phyloP scores from a whole-genome alignment of 2,797 vertebrate species.

The Moxostoma hubbsi region DNA sequence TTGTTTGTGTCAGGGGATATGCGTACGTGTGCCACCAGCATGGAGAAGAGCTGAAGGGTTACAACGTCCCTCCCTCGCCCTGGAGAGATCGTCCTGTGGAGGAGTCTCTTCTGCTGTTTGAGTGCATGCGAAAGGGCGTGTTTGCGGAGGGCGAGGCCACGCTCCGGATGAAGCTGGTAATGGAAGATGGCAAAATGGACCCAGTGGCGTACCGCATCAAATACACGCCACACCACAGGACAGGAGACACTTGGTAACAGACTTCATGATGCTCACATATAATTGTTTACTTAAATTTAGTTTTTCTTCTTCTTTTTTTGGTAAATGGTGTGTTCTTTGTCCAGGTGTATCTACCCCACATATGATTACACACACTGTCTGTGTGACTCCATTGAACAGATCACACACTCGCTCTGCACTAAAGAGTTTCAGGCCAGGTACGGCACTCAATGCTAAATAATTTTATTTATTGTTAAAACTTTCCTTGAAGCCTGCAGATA shows the following conservation, averaged over 20 bases:
- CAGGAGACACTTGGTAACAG: slow-evolving; percentile 78
- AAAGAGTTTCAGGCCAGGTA: slow-evolving; percentile 99
- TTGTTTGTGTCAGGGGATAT: slow-evolving; percentile 78
- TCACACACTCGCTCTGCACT: slow-evolving; percentile 97
- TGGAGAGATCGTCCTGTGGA: slow-evolving; percentile 91
- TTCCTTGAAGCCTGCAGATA: no score
- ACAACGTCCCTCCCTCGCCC: slow-evolving; percentile 84
- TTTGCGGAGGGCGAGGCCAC: slow-evolving; percentile 93
- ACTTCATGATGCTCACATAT: background rate
- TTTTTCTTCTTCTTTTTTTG: no score
- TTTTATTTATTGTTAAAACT: no score
- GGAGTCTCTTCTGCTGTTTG: slow-evolving; percentile 91
- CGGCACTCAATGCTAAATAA: background rate
- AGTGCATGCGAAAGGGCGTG: slow-evolving; percentile 94
- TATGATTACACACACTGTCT: slow-evolving; percentile 99
- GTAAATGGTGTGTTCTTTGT: background rate
- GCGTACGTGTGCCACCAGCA: slow-evolving; percentile 96
- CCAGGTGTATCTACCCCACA: slow-evolving; percentile 97
- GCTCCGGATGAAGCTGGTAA: slow-evolving; percentile 93
- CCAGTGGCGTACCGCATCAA: slow-evolving; percentile 97
- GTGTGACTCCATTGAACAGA: slow-evolving; percentile 96
- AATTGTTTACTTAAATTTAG: background rate
- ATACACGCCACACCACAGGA: slow-evolving; percentile 93
- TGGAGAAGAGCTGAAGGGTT: slow-evolving; percentile 93
- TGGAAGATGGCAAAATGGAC: slow-evolving; percentile 99